Evolutionary conservation across 2,797 vertebrate species (phyloP).

Genomic region (Acrossocheilus fasciatus): DNA sequence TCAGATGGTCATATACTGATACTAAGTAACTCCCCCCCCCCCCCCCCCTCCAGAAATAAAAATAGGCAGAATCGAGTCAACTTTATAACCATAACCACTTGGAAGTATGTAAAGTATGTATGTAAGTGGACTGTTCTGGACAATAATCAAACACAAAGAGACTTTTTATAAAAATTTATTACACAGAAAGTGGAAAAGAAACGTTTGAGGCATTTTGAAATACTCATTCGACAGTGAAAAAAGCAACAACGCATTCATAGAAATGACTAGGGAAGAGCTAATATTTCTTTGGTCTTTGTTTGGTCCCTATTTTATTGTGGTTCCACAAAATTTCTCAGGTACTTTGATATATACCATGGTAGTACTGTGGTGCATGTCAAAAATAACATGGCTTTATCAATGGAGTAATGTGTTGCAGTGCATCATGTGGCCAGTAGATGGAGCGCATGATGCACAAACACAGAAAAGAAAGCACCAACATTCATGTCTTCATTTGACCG

Average conservation of each 20-base stretch:
- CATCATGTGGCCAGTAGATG: conserved; percentile 39
- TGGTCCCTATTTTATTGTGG: neutral
- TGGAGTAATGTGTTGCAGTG: neutral
- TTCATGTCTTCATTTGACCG: conserved; percentile 6
- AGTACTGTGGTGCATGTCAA: neutral
- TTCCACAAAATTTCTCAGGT: neutral
- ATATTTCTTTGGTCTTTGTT: conserved; percentile 25
- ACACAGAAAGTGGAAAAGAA: conserved; percentile 68
- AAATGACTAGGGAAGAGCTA: neutral
- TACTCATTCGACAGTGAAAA: conserved; percentile 22
- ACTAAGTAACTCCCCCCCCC: too few relatives aligned
- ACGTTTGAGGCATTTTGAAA: conserved; percentile 28
- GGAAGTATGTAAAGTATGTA: neutral
- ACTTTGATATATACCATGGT: neutral
- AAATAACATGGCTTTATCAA: neutral
- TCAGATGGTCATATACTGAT: neutral
- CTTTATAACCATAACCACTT: neutral
- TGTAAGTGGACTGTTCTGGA: neutral
- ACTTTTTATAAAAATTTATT: conserved; percentile 64
- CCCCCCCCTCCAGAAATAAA: neutral
- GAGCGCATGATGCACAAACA: conserved; percentile 1
- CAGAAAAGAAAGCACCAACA: neutral
- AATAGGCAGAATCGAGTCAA: neutral
- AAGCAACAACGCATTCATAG: conserved; percentile 17
- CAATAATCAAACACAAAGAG: neutral